Evolutionary conservation across 2,888 invertebrate genomes (phyloP), one percentile per base, ranked within the genome.

Genomic region (Cantharis rufa): DNA sequence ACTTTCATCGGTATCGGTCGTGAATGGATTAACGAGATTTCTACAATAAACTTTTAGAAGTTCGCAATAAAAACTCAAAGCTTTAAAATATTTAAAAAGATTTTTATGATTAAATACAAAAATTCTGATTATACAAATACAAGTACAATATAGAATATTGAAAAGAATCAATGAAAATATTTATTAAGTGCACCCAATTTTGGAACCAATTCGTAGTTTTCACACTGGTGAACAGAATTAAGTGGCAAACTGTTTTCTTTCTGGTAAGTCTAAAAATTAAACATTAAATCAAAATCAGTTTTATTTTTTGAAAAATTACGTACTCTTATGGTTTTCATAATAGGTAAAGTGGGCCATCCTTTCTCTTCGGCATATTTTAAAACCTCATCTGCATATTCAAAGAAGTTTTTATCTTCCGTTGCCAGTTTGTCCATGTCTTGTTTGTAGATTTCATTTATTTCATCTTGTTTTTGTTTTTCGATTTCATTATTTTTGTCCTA

Each of bases 381-480:
- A 64, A 92, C 87, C 78, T 86, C 86, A 62, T 85, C 85, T 2
- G 90, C 91, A 84, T 91, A 90, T 11, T 87, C 84, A 71, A 91
- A 88, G 85, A 91, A 89, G 83, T 88, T 87, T 80, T 88, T 87
- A 84, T 92, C 91, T 0, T 89, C 90, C 1, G 89, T 87, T 70
- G 89, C 83, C 81, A 88, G 87, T 76, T 82, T 81, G 80, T 87
- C 86, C 48, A 48, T 48, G n/a, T 48, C 48, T n/a, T 48, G 2
- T 48, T 13, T 48, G 48, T 48, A 48, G n/a, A 48, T 48, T 48
- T n/a, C n/a, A 48, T 48, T n/a, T 48, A 48, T 48, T 48, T 48
- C 48, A n/a, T 48, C 48, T 2, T 48, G 48, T 48, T 48, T 48
- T 48, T 48, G 13, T n/a, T 48, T 48, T n/a, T 48, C n/a, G 1